Conservation (phyloP, 2,113 vertebrate genomes). For the Montifringilla adamsi region DNA sequence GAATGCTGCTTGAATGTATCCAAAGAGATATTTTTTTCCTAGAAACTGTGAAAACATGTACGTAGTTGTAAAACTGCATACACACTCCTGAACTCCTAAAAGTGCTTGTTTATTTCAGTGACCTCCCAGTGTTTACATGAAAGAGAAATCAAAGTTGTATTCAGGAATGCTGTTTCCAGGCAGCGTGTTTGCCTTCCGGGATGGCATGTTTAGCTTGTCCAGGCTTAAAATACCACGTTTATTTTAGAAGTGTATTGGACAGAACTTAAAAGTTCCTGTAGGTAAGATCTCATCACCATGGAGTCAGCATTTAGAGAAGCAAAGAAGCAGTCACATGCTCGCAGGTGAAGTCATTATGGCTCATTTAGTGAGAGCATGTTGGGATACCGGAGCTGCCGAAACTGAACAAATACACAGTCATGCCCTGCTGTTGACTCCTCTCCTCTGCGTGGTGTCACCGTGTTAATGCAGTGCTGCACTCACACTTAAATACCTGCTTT, state of each 20-base stretch:
- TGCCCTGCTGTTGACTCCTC: not conserved
- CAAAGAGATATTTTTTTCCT: not conserved
- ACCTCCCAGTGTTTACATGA: not conserved
- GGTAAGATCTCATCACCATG: not conserved
- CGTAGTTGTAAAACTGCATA: not conserved
- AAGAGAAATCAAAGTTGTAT: not conserved
- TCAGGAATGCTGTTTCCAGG: not conserved
- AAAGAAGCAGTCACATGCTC: not conserved
- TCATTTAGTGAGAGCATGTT: not conserved
- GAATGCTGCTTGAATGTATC: not conserved
- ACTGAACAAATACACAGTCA: not conserved
- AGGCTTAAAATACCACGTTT: not conserved
- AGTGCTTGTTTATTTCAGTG: not conserved
- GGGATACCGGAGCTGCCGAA: not conserved
- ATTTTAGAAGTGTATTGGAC: not conserved
- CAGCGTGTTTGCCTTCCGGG: not conserved
- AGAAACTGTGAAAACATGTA: not conserved
- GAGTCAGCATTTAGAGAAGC: not conserved
- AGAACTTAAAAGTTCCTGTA: not conserved
- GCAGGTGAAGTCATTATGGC: not conserved
- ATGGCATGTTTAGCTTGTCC: not conserved
- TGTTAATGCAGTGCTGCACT: not conserved
- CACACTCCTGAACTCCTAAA: not conserved
- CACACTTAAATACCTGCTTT: not conserved
- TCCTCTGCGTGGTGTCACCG: rapidly evolving